A percentile compares a stretch with the other conserved stretches of the same genome.
These are phyloP conservation scores for Agrotis puta DNA, from an alignment of 2,888 invertebrate genomes.

Conservation along the genomic window DNA sequence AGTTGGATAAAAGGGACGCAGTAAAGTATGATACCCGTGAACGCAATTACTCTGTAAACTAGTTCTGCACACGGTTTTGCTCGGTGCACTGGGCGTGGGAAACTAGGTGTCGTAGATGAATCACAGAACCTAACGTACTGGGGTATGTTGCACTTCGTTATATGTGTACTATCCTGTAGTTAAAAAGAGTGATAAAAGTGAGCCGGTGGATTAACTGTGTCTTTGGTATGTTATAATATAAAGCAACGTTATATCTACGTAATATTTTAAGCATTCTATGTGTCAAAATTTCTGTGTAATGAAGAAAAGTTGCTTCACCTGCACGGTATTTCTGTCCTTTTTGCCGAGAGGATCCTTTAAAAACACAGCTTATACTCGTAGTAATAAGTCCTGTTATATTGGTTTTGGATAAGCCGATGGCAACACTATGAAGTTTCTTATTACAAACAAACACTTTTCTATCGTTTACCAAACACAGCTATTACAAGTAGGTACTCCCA, in stretches of 20 bases:
- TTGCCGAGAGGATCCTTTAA: too few relatives aligned
- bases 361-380: too few relatives aligned
- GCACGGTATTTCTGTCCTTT: too few relatives aligned
- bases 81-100: slow-evolving; percentile 57
- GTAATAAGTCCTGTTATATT: not conserved
- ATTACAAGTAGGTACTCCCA: slow-evolving; percentile 11
- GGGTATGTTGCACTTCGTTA: slow-evolving; percentile 6
- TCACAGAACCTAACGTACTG: slow-evolving; percentile 18
- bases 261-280: too few relatives aligned
- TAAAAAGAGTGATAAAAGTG: not conserved
- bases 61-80: slow-evolving; percentile 55
- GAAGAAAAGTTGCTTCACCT: too few relatives aligned
- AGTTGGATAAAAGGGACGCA: slow-evolving; percentile 65
- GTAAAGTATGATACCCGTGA: slow-evolving; percentile 62
- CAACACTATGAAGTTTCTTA: not conserved
- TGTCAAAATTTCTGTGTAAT: too few relatives aligned
- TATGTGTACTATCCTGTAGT: not conserved
- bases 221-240: too few relatives aligned
- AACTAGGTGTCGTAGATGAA: slow-evolving; percentile 50
- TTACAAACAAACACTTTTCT: slow-evolving; percentile 2
- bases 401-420: not conserved
- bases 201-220: not conserved
- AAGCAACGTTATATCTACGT: too few relatives aligned
- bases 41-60: slow-evolving; percentile 64
- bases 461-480: not conserved